Evolutionary conservation across 2,113 vertebrate genomes (phyloP), one percentile per base, ranked within the genome.

Genomic region (Illadopsis cleaveri): DNA sequence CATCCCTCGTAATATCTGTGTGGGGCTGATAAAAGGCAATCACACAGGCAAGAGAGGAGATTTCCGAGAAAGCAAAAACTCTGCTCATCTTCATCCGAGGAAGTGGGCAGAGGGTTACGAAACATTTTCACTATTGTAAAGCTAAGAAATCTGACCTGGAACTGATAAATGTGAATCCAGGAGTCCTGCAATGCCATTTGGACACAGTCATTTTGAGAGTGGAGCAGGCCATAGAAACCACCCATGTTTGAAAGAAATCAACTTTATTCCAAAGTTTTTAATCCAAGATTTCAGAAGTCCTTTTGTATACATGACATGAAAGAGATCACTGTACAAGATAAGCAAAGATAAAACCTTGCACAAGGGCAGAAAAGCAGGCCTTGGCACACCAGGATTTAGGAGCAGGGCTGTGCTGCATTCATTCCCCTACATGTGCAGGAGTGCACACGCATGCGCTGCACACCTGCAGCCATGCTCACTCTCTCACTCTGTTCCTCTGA

Each of bases 361-460:
- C 15, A 30, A 54, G 37, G 35, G 25, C 28, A 42, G 44, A 62
- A 81, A 37, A 57, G 23, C 33, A 84, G 73, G 60, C 48, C n/a
- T 37, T 64, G 51, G 44, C 78, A 82, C 51, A 37, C 6, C 40
- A 71, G 78, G 57, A 38, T 40, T 76, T 40, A 51, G 56, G n/a
- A 79, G 37, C 44, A 89, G 45, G 37, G 38, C 61, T 40, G 22
- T 30, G 38, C 45, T 70, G 33, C 20, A 27, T 10, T 47, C 33
- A 35, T 22, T 45, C 38, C 35, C 18, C 44, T 51, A 0, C 1
- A 0, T 3, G 38, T 57, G 53, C 66, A 79, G 47, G 33, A 70
- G 25, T 4, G 15, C 0, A 8, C 2, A 3, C 2, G 9, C 15
- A 38, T 20, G 65, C 4, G 5, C 31, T 23, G 47, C 61, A 57